These are phyloP conservation scores for Onychorhynchus coronatus DNA, from an alignment of 2,113 vertebrate species.

Conservation along the genomic window DNA sequence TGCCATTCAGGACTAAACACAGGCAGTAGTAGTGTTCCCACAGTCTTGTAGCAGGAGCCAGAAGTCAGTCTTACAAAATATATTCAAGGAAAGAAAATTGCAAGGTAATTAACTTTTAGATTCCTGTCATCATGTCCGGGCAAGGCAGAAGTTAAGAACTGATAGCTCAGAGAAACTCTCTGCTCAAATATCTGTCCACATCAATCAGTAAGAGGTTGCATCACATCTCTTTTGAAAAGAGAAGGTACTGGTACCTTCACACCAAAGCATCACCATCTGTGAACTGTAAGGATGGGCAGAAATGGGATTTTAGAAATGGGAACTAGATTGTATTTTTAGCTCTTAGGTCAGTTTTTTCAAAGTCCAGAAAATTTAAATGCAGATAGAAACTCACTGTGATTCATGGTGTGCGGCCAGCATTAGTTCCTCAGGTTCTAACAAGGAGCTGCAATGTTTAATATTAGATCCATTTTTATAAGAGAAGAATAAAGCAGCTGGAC, in stretches of 20 bases:
- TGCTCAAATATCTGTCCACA: background rate
- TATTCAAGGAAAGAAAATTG: background rate
- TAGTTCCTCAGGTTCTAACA: slow-evolving; percentile 6
- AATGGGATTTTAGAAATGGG: background rate
- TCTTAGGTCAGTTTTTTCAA: slow-evolving; percentile 23
- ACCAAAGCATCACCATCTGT: background rate
- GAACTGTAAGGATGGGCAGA: background rate
- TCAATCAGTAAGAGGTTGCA: background rate
- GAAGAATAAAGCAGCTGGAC: background rate
- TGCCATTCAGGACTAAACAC: background rate
- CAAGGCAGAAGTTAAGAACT: background rate
- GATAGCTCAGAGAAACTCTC: background rate
- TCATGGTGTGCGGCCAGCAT: background rate
- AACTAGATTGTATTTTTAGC: slow-evolving; percentile 9
- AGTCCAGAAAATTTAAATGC: slow-evolving; percentile 1
- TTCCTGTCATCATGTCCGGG: background rate
- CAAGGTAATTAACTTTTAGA: background rate
- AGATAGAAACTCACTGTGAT: background rate
- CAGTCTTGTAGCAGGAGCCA: background rate
- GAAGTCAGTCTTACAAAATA: background rate
- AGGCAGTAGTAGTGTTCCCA: background rate
- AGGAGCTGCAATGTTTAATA: background rate
- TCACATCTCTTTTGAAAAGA: background rate
- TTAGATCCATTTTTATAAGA: background rate
- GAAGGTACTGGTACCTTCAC: background rate